Evolutionary conservation across 2,888 invertebrate species (phyloP).

Genomic region (Hypolimnas misippus): DNA sequence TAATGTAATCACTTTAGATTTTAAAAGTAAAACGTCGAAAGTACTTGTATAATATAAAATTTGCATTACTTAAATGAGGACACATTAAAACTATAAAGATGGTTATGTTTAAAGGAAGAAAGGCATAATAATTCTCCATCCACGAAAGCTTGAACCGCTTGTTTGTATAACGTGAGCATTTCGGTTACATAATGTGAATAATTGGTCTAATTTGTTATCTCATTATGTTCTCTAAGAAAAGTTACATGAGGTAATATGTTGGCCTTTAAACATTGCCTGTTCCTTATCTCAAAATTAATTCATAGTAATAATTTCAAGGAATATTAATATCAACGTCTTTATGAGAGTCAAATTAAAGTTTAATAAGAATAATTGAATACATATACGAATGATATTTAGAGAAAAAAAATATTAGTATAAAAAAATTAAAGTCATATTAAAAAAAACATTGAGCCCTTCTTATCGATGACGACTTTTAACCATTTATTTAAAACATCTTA

Average conservation of each 20-base stretch:
- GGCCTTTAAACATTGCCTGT: conserved; percentile 2
- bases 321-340: background rate
- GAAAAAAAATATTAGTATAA: too few relatives aligned
- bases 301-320: background rate
- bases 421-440: too few relatives aligned
- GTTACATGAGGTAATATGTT: conserved; percentile 24
- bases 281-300: background rate
- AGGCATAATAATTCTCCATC: background rate
- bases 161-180: conserved; percentile 33
- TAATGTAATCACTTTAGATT: too few relatives aligned
- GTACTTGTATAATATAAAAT: background rate
- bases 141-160: background rate
- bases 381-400: too few relatives aligned
- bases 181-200: conserved; percentile 52
- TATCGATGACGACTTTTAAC: too few relatives aligned
- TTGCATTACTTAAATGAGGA: background rate
- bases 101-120: background rate
- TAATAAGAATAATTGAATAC: background rate
- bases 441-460: too few relatives aligned
- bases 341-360: background rate
- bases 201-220: conserved; percentile 55
- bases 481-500: too few relatives aligned
- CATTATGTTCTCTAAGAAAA: conserved; percentile 17
- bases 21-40: too few relatives aligned
- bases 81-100: background rate